These are phyloP conservation scores for Bothrops jararaca DNA, from an alignment of 2,113 vertebrate species.

Conservation along the genomic window DNA sequence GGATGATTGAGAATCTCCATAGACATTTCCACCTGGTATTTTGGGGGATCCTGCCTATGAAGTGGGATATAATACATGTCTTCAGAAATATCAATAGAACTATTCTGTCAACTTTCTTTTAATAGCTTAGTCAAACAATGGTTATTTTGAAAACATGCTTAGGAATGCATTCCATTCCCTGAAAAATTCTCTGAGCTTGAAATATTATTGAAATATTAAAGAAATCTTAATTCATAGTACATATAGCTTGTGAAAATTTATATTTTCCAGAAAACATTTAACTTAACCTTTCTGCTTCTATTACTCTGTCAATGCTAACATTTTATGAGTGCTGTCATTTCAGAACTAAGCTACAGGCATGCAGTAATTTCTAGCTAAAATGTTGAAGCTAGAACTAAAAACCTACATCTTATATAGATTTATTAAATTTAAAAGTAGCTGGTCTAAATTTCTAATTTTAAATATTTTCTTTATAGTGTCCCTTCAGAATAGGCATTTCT, in stretches of 20 bases:
- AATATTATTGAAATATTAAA: neutral
- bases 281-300: neutral
- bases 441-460: neutral
- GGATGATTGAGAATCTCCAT: too few relatives aligned
- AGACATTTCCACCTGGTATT: neutral
- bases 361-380: neutral
- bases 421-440: neutral
- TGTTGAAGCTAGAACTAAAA: neutral
- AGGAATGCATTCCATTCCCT: neutral
- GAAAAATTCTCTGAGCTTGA: neutral
- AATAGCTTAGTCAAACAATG: neutral
- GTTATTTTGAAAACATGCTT: neutral
- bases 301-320: neutral
- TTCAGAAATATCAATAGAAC: neutral
- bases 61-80: neutral
- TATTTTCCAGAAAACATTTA: neutral
- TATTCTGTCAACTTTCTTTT: neutral
- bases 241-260: neutral
- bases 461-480: neutral
- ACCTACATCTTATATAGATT: neutral
- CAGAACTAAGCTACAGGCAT: neutral
- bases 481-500: neutral
- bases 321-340: neutral
- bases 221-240: neutral
- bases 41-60: neutral